Conservation (phyloP, 2,888 invertebrate species). For the Apamea monoglypha region DNA sequence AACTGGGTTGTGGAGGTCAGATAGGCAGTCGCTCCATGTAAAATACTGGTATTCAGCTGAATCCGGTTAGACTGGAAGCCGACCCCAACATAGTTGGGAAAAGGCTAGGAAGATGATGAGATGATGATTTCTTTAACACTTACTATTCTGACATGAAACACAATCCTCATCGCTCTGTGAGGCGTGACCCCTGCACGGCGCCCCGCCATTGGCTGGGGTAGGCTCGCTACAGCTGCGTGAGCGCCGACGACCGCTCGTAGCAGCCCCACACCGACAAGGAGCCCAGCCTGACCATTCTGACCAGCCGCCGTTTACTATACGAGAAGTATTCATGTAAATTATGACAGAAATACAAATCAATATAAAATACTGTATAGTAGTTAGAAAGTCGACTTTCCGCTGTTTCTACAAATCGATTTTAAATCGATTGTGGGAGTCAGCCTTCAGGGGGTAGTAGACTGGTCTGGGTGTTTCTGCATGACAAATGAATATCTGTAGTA, state of each 20-base stretch:
- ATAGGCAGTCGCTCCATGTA: too few relatives aligned
- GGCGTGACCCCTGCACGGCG: slow-evolving; percentile 94
- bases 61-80: too few relatives aligned
- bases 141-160: slow-evolving; percentile 91
- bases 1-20: too few relatives aligned
- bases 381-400: background rate
- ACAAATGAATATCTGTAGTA: background rate
- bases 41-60: too few relatives aligned
- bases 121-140: slow-evolving; percentile 49
- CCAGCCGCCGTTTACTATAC: slow-evolving; percentile 97
- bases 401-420: slow-evolving; percentile 11
- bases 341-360: background rate
- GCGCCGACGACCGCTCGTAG: slow-evolving; percentile 94
- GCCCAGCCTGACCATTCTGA: slow-evolving; percentile 97
- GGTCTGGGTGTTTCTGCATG: background rate
- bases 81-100: too few relatives aligned
- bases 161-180: slow-evolving; percentile 95
- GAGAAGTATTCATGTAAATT: background rate
- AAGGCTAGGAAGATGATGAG: too few relatives aligned
- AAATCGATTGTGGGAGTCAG: slow-evolving; percentile 17
- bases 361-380: background rate
- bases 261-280: slow-evolving; percentile 94
- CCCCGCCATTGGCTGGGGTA: slow-evolving; percentile 97
- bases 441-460: background rate
- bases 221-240: slow-evolving; percentile 96